Conservation (phyloP, 92 coral and sea anemone species). For the Phenganax subtilis region DNA sequence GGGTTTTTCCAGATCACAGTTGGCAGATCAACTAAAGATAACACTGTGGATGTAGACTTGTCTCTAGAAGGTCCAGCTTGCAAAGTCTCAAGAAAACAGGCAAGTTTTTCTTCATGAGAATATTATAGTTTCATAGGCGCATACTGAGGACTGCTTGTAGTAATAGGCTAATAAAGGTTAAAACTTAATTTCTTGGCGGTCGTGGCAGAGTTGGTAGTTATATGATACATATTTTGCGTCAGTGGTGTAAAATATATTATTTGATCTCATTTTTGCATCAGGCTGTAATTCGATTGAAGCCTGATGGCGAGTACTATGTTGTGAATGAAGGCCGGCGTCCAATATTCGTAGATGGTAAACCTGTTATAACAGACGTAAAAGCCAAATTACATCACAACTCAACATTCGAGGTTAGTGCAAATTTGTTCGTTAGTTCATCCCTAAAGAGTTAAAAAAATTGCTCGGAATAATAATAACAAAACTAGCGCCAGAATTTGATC, state of each 20-base stretch:
- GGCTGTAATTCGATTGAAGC: slow-evolving; percentile 86
- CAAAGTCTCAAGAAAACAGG: slow-evolving; percentile 96
- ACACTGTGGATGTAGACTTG: slow-evolving; percentile 87
- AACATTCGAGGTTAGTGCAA: slow-evolving; percentile 74
- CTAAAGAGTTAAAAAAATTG: no score
- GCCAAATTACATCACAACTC: slow-evolving; percentile 96
- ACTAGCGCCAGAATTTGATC: no score
- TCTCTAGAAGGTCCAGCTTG: slow-evolving; percentile 99
- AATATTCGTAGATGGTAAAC: slow-evolving; percentile 85
- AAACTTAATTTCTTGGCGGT: neutral
- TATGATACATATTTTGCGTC: no score
- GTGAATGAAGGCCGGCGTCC: slow-evolving; percentile 94
- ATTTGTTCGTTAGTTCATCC: no score
- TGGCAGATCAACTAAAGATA: slow-evolving; percentile 87
- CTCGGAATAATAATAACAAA: no score
- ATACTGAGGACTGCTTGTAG: neutral
- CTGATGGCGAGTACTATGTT: slow-evolving; percentile 94
- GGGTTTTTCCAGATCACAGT: slow-evolving; percentile 66
- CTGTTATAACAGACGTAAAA: slow-evolving; percentile 74
- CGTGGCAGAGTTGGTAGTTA: neutral
- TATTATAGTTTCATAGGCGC: no score
- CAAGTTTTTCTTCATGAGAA: neutral
- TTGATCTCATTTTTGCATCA: slow-evolving; percentile 28
- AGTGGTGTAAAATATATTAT: neutral
- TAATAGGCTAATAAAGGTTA: neutral